These are phyloP conservation scores for Elephantulus edwardii DNA, from an alignment of 2,113 vertebrate species.

Conservation along the genomic window DNA sequence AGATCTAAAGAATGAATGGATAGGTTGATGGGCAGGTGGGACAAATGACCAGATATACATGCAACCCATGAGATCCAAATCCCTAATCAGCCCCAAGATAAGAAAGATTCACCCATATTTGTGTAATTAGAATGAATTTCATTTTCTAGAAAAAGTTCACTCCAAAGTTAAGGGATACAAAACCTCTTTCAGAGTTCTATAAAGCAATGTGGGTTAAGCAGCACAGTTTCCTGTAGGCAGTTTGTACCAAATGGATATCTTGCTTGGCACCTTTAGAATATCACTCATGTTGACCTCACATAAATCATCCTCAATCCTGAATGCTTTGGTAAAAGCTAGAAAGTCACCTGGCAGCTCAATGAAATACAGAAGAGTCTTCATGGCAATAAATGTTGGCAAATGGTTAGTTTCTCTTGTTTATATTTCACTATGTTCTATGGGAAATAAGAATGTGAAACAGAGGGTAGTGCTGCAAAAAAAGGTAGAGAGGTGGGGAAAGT, in stretches of 20 bases:
- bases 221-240: not conserved
- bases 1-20: not conserved
- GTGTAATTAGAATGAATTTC: not conserved
- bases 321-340: not conserved
- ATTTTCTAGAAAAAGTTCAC: not conserved
- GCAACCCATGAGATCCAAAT: not conserved
- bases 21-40: not conserved
- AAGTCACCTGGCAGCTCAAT: not conserved
- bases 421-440: not conserved
- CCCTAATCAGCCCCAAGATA: not conserved
- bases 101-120: not conserved
- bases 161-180: not conserved
- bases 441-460: not conserved
- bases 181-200: not conserved
- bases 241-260: not conserved
- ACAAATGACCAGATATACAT: not conserved
- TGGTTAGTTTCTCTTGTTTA: not conserved
- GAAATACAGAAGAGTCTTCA: not conserved
- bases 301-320: not conserved
- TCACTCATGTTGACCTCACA: not conserved
- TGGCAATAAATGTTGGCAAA: not conserved
- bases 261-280: not conserved
- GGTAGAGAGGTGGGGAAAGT: not conserved
- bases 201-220: not conserved
- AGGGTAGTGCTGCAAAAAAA: not conserved